Evolutionary conservation across 2,113 vertebrate species (phyloP), one percentile per base, ranked within the genome.

Genomic region (Dipodomys stephensi): DNA sequence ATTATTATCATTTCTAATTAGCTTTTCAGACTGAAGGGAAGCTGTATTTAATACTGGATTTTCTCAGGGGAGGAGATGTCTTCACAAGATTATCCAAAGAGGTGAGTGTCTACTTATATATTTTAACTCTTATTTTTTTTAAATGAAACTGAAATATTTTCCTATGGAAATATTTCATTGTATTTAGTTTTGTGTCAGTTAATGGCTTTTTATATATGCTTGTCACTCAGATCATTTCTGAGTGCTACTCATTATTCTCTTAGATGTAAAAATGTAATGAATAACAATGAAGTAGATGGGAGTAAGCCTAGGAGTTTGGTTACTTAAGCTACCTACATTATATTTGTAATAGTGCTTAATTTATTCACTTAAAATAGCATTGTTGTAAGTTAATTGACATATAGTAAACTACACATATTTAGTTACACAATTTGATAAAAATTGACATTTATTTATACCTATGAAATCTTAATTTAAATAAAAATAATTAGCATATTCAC

Each of bases 71-170:
- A 98, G 99, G 99, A 98, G 99, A 99, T 98, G 99, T 99, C 96
- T 99, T 99, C 98, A 99, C 99, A 92, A 99, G 99, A 98, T 99
- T 99, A 99, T 99, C 99, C 98, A 99, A 99, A 99, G 99, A 99
- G 99, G 99, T 99, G 98, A 98, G 98, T 98, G 96, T 97, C 78
- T 96, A 18, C 28, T 65, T 87, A 82, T 96, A 93, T 94, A 87
- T 96, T 22, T 89, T 49, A 85, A 94, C 18, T 69, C 0, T 49
- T 91, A 64, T 83, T 95, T 85, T 90, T 27, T 69, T 87, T 22
- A 93, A 96, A 68, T 6, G 77, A 79, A 95, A 46, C 13, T 95
- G 77, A 89, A 4, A 83, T 19, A 72, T 96, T 93, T 83, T 78
- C 2, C 12, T 93, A 39, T 46, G 57, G 12, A 92, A 96, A 57